Base-by-base conservation (phyloP, 2,888 invertebrate genomes). In the Siphlonurus alternatus region DNA sequence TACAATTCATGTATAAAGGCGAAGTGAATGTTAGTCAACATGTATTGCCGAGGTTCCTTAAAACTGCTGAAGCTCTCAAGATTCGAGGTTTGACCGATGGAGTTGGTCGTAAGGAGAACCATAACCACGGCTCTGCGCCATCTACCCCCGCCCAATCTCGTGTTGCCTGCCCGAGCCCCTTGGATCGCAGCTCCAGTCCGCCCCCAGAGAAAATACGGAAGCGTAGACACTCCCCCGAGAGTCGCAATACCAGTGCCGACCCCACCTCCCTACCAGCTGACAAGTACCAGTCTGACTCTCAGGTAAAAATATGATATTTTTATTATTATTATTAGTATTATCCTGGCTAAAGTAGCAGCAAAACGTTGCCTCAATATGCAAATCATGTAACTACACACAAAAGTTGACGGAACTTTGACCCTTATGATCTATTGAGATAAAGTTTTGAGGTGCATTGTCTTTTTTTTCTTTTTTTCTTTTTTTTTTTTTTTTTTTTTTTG, bases 1-100 rank as follows among this genome's bases (percentile, higher is more conserved):
- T 92, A 76, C 90, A 89, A 80, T 93, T 92, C 77, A 93, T 93
- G 92, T 93, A 94, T 81, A 90, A 89, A 80, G 89, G 88, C 74
- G 89, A 90, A 80, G 89, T 89, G 73, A 92, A 92, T 79, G 90
- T 93, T 77, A 91, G 90, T 74, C 92, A 93, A 81, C 88, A 90
- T 79, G 85, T 90, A 77, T 80, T 93, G 78, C 88, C 90, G 73
- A 88, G 88, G 84, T 90, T 93, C 82, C 83, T 93, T 75, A 89
- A 90, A 81, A 93, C 91, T 73, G 92, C 92, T 70, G 92, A 92
- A 80, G 90, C 91, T 71, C 83, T 93, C 78, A 91, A 93, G 83
- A 90, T 88, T 69, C 79, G 91, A 77, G 93, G 91, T 74, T 83
- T 93, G 74, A 90, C 91, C 73, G 91, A 92, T 78, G 88, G 87